Conservation (phyloP, 2,888 invertebrate genomes). For the Cheilosia urbana region DNA sequence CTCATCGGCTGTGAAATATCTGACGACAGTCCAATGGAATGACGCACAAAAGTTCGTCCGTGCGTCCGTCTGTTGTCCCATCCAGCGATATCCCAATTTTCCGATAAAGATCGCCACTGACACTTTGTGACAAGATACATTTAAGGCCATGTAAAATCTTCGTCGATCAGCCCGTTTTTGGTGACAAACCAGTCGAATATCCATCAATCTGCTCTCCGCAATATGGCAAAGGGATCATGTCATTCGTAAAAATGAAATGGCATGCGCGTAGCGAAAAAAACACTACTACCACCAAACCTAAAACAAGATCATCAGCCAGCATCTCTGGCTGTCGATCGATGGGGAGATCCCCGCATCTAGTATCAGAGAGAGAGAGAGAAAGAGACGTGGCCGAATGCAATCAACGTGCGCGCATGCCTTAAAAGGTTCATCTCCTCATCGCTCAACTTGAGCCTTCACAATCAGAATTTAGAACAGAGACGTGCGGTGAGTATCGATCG, state of each 20-base stretch:
- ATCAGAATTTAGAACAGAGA: slow-evolving; percentile 24
- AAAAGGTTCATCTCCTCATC: slow-evolving; percentile 60
- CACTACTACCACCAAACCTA: slow-evolving; percentile 55
- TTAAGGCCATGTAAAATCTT: slow-evolving; percentile 75
- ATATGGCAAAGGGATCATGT: slow-evolving; percentile 70
- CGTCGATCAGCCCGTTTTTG: slow-evolving; percentile 72
- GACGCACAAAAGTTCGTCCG: slow-evolving; percentile 28
- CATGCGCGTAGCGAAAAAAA: slow-evolving; percentile 61
- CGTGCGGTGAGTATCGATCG: slow-evolving; percentile 49
- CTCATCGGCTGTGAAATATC: slow-evolving; percentile 73
- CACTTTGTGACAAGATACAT: slow-evolving; percentile 76
- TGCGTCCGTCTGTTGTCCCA: slow-evolving; percentile 15
- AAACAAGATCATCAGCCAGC: slow-evolving; percentile 65
- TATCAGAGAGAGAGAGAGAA: neutral
- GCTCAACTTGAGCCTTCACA: slow-evolving; percentile 7
- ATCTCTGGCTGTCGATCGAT: slow-evolving; percentile 50
- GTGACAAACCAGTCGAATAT: slow-evolving; percentile 72
- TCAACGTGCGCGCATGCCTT: slow-evolving; percentile 72
- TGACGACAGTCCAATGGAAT: slow-evolving; percentile 67
- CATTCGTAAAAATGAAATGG: slow-evolving; percentile 73
- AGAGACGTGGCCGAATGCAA: slow-evolving; percentile 45
- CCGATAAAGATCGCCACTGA: slow-evolving; percentile 76
- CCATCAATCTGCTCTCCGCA: slow-evolving; percentile 62
- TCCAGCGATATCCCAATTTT: slow-evolving; percentile 72
- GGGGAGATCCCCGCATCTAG: slow-evolving; percentile 6